A percentile compares a stretch with the other conserved stretches of the same genome.
phyloP scores from a whole-genome alignment of 2,888 invertebrate genomes.

The Machimus atricapillus region DNA sequence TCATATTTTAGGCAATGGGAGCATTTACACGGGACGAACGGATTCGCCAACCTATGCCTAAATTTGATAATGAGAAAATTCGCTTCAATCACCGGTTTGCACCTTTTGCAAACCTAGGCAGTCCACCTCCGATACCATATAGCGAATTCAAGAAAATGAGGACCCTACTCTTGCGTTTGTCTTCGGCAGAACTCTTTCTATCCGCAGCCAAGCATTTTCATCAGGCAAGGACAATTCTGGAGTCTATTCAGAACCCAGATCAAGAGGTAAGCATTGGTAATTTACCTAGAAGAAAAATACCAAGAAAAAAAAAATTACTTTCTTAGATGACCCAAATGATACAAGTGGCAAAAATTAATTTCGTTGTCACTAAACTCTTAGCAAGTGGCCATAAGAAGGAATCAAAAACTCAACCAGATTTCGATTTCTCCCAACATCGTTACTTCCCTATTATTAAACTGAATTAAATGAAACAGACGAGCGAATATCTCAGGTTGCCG shows the following conservation, averaged over 20 bases:
- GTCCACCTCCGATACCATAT: conserved; percentile 92
- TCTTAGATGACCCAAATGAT: conserved; percentile 78
- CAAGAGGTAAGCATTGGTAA: conserved; percentile 70
- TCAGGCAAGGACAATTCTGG: conserved; percentile 85
- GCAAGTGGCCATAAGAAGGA: conserved; percentile 93
- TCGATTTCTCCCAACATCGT: conserved; percentile 88
- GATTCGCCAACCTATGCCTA: conserved; percentile 81
- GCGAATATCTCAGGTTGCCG: neutral
- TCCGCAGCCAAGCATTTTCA: conserved; percentile 92
- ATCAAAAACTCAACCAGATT: conserved; percentile 83
- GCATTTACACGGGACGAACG: conserved; percentile 89
- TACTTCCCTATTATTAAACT: conserved; percentile 91
- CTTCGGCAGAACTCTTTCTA: conserved; percentile 72
- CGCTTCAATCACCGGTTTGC: conserved; percentile 94
- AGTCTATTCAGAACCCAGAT: conserved; percentile 81
- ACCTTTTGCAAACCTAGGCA: conserved; percentile 84
- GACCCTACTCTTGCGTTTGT: conserved; percentile 72
- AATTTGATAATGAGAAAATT: conserved; percentile 93
- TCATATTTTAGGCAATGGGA: conserved; percentile 75
- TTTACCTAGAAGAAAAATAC: neutral
- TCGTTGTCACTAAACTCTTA: conserved; percentile 90
- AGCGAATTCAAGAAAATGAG: conserved; percentile 83
- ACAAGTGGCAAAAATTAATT: conserved; percentile 94
- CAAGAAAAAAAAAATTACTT: conserved; percentile 35
- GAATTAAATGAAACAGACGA: conserved; percentile 48